Percentiles rank a stretch among this genome's conserved stretches.
phyloP scores from a whole-genome alignment of 2,888 invertebrate genomes.

The Nineta flava region DNA sequence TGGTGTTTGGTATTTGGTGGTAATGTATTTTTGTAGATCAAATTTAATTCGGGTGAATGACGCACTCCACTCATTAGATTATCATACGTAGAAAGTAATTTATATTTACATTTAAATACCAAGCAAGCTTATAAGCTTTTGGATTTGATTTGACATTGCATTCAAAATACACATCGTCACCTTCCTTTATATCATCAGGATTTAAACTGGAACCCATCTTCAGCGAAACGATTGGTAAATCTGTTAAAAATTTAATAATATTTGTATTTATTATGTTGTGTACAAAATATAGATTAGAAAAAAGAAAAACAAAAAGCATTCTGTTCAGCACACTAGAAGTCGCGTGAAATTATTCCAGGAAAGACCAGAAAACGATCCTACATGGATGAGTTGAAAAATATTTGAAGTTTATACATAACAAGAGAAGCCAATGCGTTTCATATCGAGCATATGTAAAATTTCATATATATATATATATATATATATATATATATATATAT shows the following conservation, averaged over 20 bases:
- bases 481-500: no score
- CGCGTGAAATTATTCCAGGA: background rate
- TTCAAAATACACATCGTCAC: conserved; percentile 80
- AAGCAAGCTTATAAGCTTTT: conserved; percentile 65
- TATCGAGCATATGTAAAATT: no score
- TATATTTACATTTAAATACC: conserved; percentile 74
- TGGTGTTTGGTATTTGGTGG: no score
- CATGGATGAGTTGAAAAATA: no score
- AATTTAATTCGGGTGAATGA: no score
- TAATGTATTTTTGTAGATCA: no score
- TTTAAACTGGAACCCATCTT: conserved; percentile 74
- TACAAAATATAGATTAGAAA: background rate
- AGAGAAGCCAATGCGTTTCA: no score
- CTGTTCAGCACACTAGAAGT: background rate
- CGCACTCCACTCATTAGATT: no score
- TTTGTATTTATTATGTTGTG: background rate
- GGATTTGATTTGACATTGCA: conserved; percentile 75
- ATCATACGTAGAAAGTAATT: background rate
- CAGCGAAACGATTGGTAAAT: conserved; percentile 62
- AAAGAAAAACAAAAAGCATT: background rate
- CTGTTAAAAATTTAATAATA: conserved; percentile 29
- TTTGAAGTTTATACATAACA: no score
- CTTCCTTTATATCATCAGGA: conserved; percentile 77
- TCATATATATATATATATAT: no score
- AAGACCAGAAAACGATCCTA: no score